A percentile compares a stretch with the other conserved stretches of the same genome.
Conservation (phyloP, 92 coral and sea anemone genomes). For the Zoanthus sansibaricus region DNA sequence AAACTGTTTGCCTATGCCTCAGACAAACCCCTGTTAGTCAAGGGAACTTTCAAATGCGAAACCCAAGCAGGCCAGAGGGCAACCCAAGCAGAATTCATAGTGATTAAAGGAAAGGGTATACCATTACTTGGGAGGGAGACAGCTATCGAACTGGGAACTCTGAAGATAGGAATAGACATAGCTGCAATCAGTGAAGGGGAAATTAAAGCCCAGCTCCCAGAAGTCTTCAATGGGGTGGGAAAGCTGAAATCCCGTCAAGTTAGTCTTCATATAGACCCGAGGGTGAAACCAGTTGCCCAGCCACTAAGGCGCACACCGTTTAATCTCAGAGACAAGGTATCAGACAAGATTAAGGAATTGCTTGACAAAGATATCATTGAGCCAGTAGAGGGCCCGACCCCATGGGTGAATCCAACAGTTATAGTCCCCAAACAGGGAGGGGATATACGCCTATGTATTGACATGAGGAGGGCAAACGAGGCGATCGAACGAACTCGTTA, state of each 20-base stretch:
- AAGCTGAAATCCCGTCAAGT: constrained; percentile 22
- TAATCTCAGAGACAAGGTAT: constrained; percentile 37
- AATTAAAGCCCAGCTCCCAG: constrained; percentile 13
- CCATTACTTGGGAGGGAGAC: constrained; percentile 59
- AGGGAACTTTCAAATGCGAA: constrained; percentile 15
- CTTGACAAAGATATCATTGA: constrained; percentile 48
- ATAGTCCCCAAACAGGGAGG: constrained; percentile 35
- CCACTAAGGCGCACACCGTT: constrained; percentile 42
- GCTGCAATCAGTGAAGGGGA: constrained; percentile 1
- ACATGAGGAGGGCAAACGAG: no score
- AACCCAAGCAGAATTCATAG: constrained; percentile 47
- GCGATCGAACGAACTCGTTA: constrained; percentile 21
- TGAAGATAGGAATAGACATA: not conserved
- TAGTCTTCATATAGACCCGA: not conserved
- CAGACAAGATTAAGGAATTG: constrained; percentile 43
- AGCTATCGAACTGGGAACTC: constrained; percentile 38
- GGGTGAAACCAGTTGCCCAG: constrained; percentile 52
- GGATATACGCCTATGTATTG: not conserved
- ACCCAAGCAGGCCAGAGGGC: no score
- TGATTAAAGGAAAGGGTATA: constrained; percentile 62
- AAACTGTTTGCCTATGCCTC: constrained; percentile 54
- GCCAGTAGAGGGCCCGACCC: constrained; percentile 57
- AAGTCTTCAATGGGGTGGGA: constrained; percentile 53
- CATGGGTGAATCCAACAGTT: constrained; percentile 58
- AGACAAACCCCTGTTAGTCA: constrained; percentile 40